A percentile compares a stretch with the other conserved stretches of the same genome.
Conservation (phyloP, 2,888 invertebrate species). For the Heliconius cydno region DNA sequence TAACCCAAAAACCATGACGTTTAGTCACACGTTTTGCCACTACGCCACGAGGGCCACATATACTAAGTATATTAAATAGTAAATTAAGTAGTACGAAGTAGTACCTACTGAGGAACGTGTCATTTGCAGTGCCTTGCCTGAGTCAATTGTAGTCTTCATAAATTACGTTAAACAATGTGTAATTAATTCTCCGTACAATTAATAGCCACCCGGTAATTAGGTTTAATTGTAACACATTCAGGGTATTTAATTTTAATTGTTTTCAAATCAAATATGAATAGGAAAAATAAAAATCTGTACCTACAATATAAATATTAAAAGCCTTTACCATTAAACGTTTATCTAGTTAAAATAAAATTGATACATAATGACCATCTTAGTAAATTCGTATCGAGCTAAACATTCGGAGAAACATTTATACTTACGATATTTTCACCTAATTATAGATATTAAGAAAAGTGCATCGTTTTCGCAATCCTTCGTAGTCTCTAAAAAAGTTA, state of each 20-base stretch:
- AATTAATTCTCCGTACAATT: slow-evolving; percentile 43
- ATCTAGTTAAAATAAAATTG: neutral
- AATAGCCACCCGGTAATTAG: slow-evolving; percentile 42
- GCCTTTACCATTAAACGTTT: neutral
- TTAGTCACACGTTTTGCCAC: too few species aligned
- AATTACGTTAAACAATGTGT: slow-evolving; percentile 36
- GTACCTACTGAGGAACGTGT: neutral
- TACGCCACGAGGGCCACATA: too few species aligned
- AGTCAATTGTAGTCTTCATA: slow-evolving; percentile 32
- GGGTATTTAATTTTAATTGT: slow-evolving; percentile 41
- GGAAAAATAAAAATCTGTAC: slow-evolving; percentile 43
- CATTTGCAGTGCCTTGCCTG: slow-evolving; percentile 2
- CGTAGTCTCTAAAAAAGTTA: too few species aligned
- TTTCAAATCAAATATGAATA: slow-evolving; percentile 39
- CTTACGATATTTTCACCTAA: too few species aligned
- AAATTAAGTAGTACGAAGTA: neutral
- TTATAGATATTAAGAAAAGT: too few species aligned
- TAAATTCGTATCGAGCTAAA: neutral
- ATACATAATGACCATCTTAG: too few species aligned
- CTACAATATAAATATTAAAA: neutral
- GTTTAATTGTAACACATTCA: slow-evolving; percentile 44
- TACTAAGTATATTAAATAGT: too few species aligned
- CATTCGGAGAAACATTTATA: too few species aligned
- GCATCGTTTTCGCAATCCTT: too few species aligned
- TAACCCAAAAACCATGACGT: too few species aligned